phyloP scores from a whole-genome alignment of 2,113 vertebrate genomes.

The Callipepla californica region DNA sequence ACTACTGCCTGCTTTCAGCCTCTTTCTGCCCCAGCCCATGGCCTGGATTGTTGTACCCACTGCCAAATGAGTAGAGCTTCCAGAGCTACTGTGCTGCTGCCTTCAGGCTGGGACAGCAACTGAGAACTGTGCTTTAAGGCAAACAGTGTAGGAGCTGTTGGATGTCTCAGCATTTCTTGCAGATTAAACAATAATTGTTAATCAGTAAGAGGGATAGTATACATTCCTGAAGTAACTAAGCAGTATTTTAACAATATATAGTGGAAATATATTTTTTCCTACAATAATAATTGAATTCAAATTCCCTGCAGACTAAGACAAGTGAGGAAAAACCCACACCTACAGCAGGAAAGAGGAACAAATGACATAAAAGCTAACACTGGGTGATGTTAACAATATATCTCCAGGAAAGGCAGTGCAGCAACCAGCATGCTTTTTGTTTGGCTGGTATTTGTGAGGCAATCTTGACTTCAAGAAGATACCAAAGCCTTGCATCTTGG shows the following conservation, averaged over 20 bases:
- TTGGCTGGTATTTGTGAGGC: not conserved
- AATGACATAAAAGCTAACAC: not conserved
- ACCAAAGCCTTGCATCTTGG: not conserved
- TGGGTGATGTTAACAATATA: not conserved
- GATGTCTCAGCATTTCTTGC: not conserved
- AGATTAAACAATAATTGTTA: not conserved
- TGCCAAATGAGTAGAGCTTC: not conserved
- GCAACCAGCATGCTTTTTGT: not conserved
- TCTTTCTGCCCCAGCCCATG: not conserved
- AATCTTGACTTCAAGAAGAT: not conserved
- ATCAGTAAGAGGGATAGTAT: not conserved
- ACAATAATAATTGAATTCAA: not conserved
- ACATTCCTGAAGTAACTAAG: not conserved
- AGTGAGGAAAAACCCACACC: not conserved
- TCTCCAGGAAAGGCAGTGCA: not conserved
- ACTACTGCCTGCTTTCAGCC: fast-evolving
- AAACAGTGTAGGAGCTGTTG: not conserved
- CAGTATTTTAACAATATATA: not conserved
- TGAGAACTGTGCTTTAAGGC: not conserved
- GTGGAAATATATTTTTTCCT: not conserved
- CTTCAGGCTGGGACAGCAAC: not conserved
- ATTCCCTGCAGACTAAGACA: not conserved
- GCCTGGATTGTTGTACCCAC: not conserved
- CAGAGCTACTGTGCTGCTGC: not conserved
- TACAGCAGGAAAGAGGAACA: not conserved